Conservation (phyloP, 2,888 invertebrate genomes). For the Carcina quercana region DNA sequence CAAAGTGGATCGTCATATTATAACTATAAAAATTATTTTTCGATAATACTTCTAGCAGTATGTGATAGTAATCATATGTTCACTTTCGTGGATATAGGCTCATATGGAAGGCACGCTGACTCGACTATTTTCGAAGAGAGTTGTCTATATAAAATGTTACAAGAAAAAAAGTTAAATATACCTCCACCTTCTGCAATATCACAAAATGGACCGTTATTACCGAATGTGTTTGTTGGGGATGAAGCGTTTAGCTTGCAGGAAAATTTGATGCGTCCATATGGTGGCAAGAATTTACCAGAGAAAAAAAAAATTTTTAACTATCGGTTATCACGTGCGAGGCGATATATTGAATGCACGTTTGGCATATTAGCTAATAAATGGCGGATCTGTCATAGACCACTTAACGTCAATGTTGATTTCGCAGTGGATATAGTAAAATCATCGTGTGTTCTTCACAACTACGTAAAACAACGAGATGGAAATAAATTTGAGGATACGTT, state of each 20-base stretch:
- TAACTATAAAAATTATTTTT: slow-evolving; percentile 10
- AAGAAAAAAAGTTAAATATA: slow-evolving; percentile 9
- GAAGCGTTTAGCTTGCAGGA: slow-evolving; percentile 3
- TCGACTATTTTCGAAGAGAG: slow-evolving; percentile 8
- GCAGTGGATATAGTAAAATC: slow-evolving; percentile 10
- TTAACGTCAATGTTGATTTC: slow-evolving; percentile 10
- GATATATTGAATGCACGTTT: slow-evolving; percentile 10
- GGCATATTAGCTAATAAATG: slow-evolving; percentile 13
- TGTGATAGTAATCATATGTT: slow-evolving; percentile 8
- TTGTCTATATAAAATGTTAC: slow-evolving; percentile 7
- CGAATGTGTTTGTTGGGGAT: slow-evolving; percentile 3
- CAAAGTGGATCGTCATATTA: slow-evolving; percentile 9
- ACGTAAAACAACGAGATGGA: slow-evolving; percentile 8
- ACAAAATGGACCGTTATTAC: no score
- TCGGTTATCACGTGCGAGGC: slow-evolving; percentile 4
- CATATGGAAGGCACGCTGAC: slow-evolving; percentile 7
- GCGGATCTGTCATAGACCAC: slow-evolving; percentile 12
- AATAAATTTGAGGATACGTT: neutral
- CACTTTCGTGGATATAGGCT: slow-evolving; percentile 7
- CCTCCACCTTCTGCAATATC: neutral
- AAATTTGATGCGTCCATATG: slow-evolving; percentile 7
- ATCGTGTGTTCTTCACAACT: slow-evolving; percentile 15
- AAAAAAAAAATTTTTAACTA: slow-evolving; percentile 8
- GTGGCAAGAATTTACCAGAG: slow-evolving; percentile 3
- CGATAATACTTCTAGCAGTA: slow-evolving; percentile 2